Evolutionary conservation across 2,113 vertebrate genomes (phyloP).

Genomic region (Myotis brandtii): DNA sequence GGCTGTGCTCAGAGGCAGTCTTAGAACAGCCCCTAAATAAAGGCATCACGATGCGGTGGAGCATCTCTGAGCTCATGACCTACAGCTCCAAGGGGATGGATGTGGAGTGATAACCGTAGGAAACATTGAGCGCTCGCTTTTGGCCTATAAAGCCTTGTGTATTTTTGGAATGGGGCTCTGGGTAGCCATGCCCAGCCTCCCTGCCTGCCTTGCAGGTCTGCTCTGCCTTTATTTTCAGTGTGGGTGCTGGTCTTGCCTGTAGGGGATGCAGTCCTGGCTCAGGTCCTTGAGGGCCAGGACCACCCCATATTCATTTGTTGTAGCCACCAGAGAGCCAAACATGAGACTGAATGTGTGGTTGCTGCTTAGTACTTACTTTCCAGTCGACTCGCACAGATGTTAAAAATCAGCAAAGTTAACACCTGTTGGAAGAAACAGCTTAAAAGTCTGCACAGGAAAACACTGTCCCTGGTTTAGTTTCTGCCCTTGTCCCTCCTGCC

Average conservation of each 20-base stretch:
- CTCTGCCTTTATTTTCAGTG: neutral
- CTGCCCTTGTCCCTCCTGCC: neutral
- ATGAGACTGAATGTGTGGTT: neutral
- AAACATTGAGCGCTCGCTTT: neutral
- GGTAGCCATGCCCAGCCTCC: accelerated
- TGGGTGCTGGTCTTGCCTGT: neutral
- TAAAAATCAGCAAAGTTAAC: neutral
- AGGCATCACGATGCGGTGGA: accelerated
- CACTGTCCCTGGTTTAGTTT: neutral
- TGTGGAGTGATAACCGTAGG: neutral
- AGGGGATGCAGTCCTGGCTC: neutral
- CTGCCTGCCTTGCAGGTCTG: neutral
- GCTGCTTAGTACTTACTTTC: neutral
- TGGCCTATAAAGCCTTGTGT: neutral
- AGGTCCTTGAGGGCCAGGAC: neutral
- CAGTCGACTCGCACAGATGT: neutral
- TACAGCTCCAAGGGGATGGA: neutral
- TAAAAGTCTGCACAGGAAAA: neutral
- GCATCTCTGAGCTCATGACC: neutral
- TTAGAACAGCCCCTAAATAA: neutral
- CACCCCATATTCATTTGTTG: neutral
- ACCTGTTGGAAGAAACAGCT: neutral
- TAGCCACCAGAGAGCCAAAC: neutral
- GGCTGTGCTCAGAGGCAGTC: neutral
- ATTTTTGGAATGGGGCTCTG: neutral